Percentiles rank a stretch among this genome's conserved stretches.
phyloP scores from a whole-genome alignment of 2,888 invertebrate species.

The Habroteleia sp. region DNA sequence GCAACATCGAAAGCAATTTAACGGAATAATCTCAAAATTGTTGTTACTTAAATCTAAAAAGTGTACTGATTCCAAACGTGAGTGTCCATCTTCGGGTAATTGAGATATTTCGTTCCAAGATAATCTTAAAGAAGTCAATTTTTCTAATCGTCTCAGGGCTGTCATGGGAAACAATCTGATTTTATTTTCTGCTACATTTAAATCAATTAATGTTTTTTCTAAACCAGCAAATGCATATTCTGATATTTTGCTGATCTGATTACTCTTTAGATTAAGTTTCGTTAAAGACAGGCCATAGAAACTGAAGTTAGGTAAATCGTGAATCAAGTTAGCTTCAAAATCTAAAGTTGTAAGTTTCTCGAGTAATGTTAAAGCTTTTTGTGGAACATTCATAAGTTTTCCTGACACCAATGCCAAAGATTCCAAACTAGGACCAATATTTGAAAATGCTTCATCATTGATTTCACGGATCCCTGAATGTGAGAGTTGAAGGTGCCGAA shows the following conservation, averaged over 20 bases:
- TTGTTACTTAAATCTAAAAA: constrained; percentile 94
- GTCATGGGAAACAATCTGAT: constrained; percentile 91
- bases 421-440: constrained; percentile 83
- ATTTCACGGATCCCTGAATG: constrained; percentile 84
- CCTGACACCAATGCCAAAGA: constrained; percentile 90
- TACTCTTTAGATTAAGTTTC: constrained; percentile 91
- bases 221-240: constrained; percentile 92
- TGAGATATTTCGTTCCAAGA: constrained; percentile 84
- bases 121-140: constrained; percentile 85
- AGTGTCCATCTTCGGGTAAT: constrained; percentile 88
- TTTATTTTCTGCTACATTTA: constrained; percentile 94
- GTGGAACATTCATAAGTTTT: constrained; percentile 88
- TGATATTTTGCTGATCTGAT: constrained; percentile 89
- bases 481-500: constrained; percentile 89
- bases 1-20: constrained; percentile 90
- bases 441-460: constrained; percentile 78
- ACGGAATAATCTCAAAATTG: constrained; percentile 88
- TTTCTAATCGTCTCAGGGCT: constrained; percentile 88
- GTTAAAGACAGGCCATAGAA: constrained; percentile 93
- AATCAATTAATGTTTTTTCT: constrained; percentile 89
- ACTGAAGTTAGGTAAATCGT: constrained; percentile 91
- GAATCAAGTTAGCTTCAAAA: constrained; percentile 91
- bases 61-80: constrained; percentile 86
- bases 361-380: constrained; percentile 88
- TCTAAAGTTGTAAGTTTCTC: constrained; percentile 88